Conservation (phyloP, 2,888 invertebrate species). For the Nephrotoma flavescens region DNA sequence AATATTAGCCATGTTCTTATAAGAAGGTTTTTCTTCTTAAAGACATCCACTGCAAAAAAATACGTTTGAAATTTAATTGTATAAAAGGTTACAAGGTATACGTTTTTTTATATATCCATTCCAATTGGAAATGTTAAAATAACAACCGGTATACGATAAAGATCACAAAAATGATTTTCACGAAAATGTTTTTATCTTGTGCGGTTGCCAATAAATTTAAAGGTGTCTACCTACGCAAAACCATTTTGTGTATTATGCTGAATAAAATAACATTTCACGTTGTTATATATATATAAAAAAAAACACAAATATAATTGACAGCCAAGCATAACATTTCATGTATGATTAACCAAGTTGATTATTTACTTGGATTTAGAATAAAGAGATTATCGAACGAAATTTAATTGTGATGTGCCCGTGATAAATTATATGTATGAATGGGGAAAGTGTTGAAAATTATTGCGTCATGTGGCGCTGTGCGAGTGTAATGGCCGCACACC, state of each 20-base stretch:
- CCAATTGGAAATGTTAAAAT: neutral
- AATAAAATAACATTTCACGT: neutral
- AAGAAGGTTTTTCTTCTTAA: too few species aligned
- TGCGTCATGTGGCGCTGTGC: too few species aligned
- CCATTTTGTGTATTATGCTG: neutral
- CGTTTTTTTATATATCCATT: neutral
- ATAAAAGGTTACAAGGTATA: neutral
- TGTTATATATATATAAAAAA: neutral
- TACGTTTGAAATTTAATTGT: neutral
- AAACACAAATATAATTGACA: neutral
- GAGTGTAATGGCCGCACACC: too few species aligned
- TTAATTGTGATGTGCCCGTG: neutral
- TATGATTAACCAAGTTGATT: neutral
- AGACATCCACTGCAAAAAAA: neutral
- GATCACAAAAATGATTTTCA: neutral
- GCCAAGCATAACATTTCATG: neutral
- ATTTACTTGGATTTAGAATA: neutral
- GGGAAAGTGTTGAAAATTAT: too few species aligned
- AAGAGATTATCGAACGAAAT: neutral
- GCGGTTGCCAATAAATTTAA: neutral
- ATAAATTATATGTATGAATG: too few species aligned
- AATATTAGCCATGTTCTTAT: too few species aligned
- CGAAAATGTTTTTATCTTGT: neutral
- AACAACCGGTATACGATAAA: neutral
- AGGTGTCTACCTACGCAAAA: neutral